Evolutionary conservation across 1,140 invertebrate species (phyloP), one percentile per base, ranked within the genome.

Genomic region (Lysiphlebus fabarum): DNA sequence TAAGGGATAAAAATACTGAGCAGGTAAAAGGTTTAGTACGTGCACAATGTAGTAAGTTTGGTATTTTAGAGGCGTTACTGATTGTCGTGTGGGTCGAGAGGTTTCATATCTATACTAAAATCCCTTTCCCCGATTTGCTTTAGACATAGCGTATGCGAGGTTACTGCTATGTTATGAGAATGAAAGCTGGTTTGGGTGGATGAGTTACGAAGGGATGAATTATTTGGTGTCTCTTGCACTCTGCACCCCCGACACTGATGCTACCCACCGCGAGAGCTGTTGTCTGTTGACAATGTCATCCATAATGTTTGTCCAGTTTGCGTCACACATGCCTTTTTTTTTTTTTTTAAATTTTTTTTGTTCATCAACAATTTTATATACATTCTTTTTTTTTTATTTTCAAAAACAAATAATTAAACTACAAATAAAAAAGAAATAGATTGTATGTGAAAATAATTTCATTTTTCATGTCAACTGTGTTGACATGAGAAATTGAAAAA

Each of bases 191-290:
- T 26, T 26, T 26, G 17, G 17, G 2, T 26, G 17, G 34, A 34
- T 37, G 59, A 37, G 60, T 60, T 53, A 65, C 63, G 62, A 63
- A 44, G 57, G 66, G 61, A 73, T 77, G 71, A 77, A 76, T 77
- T 74, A 77, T 76, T 76, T 67, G 65, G 71, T 71, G 70, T 74
- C 72, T 74, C 72, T 58, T 68, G 68, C 74, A 75, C 70, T 66
- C 67, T 65, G 66, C 66, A 69, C 61, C 66, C 65, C 56, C 59
- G 67, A 65, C 66, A 72, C 72, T 73, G 68, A 70, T 63, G 68
- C 63, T 58, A 10, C 10, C 38, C 38, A 40, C 38, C 5, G 38
- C 6, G 38, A 8, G 38, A 69, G 68, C 68, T 65, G 66, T 67
- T 71, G 68, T 48, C 65, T 26, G 61, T 57, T 70, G 69, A 73